phyloP scores from a whole-genome alignment of 1,140 invertebrate genomes.

The Littorina saxatilis region DNA sequence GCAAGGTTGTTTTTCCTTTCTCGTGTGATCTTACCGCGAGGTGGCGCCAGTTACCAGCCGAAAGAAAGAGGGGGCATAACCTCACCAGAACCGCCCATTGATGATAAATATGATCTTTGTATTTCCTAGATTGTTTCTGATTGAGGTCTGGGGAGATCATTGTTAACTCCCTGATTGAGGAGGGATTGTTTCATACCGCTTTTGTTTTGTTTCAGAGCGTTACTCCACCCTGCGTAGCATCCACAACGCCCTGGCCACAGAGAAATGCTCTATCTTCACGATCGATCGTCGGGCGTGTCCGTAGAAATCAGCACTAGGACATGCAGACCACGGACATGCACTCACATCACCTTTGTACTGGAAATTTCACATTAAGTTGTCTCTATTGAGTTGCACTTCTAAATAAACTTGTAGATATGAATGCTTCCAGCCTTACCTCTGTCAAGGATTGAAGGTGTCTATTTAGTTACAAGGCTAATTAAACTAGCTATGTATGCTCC shows the following conservation, averaged over 20 bases:
- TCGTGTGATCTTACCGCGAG: no score
- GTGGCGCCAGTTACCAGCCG: no score
- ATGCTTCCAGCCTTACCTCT: neutral
- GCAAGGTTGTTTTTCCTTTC: no score
- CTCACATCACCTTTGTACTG: no score
- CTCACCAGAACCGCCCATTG: no score
- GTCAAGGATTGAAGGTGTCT: neutral
- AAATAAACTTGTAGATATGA: neutral
- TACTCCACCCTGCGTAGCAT: conserved; percentile 41
- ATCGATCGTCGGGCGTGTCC: conserved; percentile 29
- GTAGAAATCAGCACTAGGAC: neutral
- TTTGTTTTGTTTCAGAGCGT: conserved; percentile 40
- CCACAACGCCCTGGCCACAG: conserved; percentile 42
- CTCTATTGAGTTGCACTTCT: neutral
- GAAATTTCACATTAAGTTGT: neutral
- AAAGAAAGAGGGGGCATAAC: no score
- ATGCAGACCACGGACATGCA: no score
- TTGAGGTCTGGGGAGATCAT: no score
- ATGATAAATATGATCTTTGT: no score
- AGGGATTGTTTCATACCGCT: no score
- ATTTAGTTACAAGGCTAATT: neutral
- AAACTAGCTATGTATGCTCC: neutral
- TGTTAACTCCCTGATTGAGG: no score
- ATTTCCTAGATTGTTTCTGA: no score
- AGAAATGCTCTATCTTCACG: conserved; percentile 43